Percentiles rank a stretch among this genome's conserved stretches.
phyloP scores from a whole-genome alignment of 2,113 vertebrate species.

The Panthera uncia region DNA sequence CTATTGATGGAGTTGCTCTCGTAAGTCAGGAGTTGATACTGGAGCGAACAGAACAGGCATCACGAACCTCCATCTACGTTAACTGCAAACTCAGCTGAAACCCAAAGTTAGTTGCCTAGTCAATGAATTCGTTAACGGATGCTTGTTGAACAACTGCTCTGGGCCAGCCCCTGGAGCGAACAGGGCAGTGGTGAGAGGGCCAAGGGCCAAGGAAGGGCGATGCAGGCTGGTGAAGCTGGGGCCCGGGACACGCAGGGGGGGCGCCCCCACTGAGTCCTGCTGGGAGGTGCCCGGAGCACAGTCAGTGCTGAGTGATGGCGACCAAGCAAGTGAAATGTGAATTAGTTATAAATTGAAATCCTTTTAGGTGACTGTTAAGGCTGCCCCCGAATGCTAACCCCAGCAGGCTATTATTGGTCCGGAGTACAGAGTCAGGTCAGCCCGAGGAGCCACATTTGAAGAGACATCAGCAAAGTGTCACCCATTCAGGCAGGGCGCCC shows the following conservation, averaged over 20 bases:
- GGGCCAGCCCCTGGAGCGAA: neutral
- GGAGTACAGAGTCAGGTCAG: neutral
- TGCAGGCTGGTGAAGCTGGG: fast-evolving
- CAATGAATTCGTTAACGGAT: neutral
- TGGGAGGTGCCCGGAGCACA: neutral
- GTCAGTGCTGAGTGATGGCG: fast-evolving
- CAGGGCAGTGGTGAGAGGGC: fast-evolving
- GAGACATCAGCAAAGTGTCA: neutral
- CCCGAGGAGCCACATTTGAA: fast-evolving
- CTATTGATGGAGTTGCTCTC: fast-evolving
- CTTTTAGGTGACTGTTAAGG: neutral
- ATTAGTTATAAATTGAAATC: too few relatives aligned
- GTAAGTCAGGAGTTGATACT: neutral
- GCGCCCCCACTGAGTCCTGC: fast-evolving
- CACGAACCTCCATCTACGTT: fast-evolving
- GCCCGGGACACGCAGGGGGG: fast-evolving
- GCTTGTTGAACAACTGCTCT: neutral
- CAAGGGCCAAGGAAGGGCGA: fast-evolving
- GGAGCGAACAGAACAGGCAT: fast-evolving
- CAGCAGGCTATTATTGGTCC: fast-evolving
- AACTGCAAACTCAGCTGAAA: neutral
- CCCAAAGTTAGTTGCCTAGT: neutral
- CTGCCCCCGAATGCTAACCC: fast-evolving
- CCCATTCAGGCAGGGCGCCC: fast-evolving
- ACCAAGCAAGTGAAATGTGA: fast-evolving